These are phyloP conservation scores for Netelia fuscicornis DNA, from an alignment of 2,888 invertebrate species.

Conservation along the genomic window DNA sequence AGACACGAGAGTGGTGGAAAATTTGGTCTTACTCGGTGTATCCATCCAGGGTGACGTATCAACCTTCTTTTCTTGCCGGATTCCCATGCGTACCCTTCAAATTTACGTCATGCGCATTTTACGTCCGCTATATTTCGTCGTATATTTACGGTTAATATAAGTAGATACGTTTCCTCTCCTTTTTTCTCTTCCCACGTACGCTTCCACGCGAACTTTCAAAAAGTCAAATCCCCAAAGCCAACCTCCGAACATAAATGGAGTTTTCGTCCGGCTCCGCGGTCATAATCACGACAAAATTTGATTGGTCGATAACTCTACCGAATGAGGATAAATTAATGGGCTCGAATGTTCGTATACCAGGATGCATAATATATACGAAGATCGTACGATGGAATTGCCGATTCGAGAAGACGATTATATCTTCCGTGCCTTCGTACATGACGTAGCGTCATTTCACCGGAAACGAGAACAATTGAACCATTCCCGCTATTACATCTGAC, in stretches of 20 bases:
- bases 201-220: slow-evolving; percentile 12
- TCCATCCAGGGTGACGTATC: slow-evolving; percentile 1
- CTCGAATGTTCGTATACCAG: slow-evolving; percentile 1
- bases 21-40: slow-evolving; percentile 5
- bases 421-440: neutral
- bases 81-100: neutral
- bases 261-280: neutral
- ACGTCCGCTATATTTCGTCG: slow-evolving; percentile 23
- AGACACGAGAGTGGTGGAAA: neutral
- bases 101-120: neutral
- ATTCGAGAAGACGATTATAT: neutral
- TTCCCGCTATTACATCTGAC: slow-evolving; percentile 11
- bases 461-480: slow-evolving; percentile 34
- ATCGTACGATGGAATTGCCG: slow-evolving; percentile 33
- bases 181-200: neutral
- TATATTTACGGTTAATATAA: slow-evolving; percentile 15
- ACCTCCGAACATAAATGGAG: slow-evolving; percentile 24
- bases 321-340: slow-evolving; percentile 31
- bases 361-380: slow-evolving; percentile 2
- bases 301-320: slow-evolving; percentile 1
- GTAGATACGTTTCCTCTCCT: neutral
- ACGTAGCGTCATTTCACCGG: neutral
- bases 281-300: neutral
- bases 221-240: slow-evolving; percentile 7
- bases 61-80: neutral